Base-by-base conservation (phyloP, 2,797 vertebrate species). In the Sebastes flavidus region DNA sequence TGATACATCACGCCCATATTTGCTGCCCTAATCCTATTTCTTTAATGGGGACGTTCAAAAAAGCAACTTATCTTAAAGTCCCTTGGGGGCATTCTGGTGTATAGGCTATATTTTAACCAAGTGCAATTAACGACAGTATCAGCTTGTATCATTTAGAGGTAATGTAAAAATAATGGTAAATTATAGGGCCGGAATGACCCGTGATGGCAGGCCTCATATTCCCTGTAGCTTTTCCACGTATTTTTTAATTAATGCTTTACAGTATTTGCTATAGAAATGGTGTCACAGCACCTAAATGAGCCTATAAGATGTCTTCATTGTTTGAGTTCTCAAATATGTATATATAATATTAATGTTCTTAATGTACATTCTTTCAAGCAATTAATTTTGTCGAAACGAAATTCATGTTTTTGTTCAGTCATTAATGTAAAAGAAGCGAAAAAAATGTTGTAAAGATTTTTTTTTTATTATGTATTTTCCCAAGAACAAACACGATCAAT, bases 101-200 rank as follows among this genome's bases (percentile, higher is more conserved):
- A 42, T 42, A 97, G 91, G 91, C 89, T 90, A 91, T 95, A 95
- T 95, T 95, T 97, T 98, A 98, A 99, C 98, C 97, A 97, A 96
- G 96, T 96, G 97, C 97, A 99, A 99, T 99, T 99, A 99, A 99
- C 98, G 97, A 97, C 95, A 96, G 96, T 97, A 99, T 99, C 98
- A 98, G 97, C 97, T 97, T 98, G 97, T 98, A 98, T 99, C 98
- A 99, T 99, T 99, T 99, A 99, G 96, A 98, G 96, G 95, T 99
- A 99, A 99, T 99, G 97, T 97, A 98, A 97, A 98, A 98, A 98
- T 99, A 99, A 99, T 99, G 97, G 98, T 98, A 98, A 99, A 99
- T 99, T 98, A 99, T 97, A 97, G 96, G 96, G 96, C 96, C 96
- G 97, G 97, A 97, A 97, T 99, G 97, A 97, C 97, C 97, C 96